Evolutionary conservation across 2,113 vertebrate genomes (phyloP), one percentile per base, ranked within the genome.

Genomic region (Sceloporus undulatus): DNA sequence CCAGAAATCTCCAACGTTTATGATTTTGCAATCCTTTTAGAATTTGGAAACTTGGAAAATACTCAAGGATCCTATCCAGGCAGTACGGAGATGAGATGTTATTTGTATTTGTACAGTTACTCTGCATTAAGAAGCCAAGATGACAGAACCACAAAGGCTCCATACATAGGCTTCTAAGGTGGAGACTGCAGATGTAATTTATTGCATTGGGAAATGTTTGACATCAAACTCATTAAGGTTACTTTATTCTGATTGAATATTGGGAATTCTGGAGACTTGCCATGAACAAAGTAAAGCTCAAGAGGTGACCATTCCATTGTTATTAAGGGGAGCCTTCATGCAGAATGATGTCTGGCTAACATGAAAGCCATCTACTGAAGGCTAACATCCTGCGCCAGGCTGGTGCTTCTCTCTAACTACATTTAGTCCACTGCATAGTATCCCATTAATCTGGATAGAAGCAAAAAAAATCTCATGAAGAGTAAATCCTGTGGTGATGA

Each of bases 211-310:
- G 92, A 94, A 92, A 94, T 87, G 62, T 94, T 95, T 93, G 94
- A 84, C 92, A 94, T 89, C 38, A 54, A 87, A 89, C 90, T 88
- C 91, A 93, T 92, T 93, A 95, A 93, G 83, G 62, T 86, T 93
- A 88, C 82, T 94, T 94, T 92, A 93, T 94, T 93, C 88, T 94
- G 83, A 92, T 93, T 95, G 91, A 92, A 88, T 85, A 91, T 87
- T 79, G 88, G 92, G 93, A 92, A 82, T 90, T 95, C 87, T 93
- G 87, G 92, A 95, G 84, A 65, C 86, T 84, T 95, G 89, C 88
- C 90, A 93, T 0, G 1, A 93, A 90, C 71, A 93, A 92, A 95
- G 80, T 88, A 89, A 92, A 87, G 74, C 76, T 29, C 91, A 38
- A 91, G 88, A 94, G 29, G 88, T 91, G 92, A 93, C 90, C 75